These are phyloP conservation scores for Drosophila kepulauana DNA, from an alignment of 1,140 invertebrate species.

Conservation along the genomic window DNA sequence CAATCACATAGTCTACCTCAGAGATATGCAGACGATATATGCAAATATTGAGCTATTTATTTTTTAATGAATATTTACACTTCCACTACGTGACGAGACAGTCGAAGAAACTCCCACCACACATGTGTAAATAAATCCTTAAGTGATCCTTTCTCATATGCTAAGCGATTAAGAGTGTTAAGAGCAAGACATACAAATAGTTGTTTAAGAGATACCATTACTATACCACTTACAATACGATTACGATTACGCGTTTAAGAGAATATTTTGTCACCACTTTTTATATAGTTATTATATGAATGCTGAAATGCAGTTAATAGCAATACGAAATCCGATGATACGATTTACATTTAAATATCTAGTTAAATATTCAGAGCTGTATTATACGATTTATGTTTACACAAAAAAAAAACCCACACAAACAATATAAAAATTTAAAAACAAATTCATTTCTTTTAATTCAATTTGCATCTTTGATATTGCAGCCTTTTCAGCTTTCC, in stretches of 20 bases:
- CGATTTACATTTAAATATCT: constrained; percentile 62
- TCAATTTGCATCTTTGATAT: background rate
- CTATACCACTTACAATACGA: constrained; percentile 2
- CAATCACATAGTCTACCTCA: constrained; percentile 35
- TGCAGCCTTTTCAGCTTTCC: background rate
- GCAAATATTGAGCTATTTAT: constrained; percentile 80
- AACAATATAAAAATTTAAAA: constrained; percentile 57
- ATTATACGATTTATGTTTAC: constrained; percentile 75
- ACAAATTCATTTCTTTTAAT: constrained; percentile 1
- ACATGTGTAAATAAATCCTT: constrained; percentile 79
- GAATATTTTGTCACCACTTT: constrained; percentile 65
- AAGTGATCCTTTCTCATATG: constrained; percentile 82
- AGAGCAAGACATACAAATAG: constrained; percentile 48
- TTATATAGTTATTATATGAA: constrained; percentile 37
- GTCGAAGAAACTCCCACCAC: constrained; percentile 55
- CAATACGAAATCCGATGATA: constrained; percentile 53
- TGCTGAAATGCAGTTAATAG: constrained; percentile 63
- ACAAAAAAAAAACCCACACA: constrained; percentile 26
- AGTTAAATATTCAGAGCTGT: constrained; percentile 74
- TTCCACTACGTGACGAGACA: constrained; percentile 64
- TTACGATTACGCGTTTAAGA: constrained; percentile 17
- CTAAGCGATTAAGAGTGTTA: constrained; percentile 79
- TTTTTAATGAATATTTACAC: constrained; percentile 79
- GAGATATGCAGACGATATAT: constrained; percentile 50
- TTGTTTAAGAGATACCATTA: constrained; percentile 24